Conservation (phyloP, 1,140 invertebrate genomes). For the Brachionus sp. region DNA sequence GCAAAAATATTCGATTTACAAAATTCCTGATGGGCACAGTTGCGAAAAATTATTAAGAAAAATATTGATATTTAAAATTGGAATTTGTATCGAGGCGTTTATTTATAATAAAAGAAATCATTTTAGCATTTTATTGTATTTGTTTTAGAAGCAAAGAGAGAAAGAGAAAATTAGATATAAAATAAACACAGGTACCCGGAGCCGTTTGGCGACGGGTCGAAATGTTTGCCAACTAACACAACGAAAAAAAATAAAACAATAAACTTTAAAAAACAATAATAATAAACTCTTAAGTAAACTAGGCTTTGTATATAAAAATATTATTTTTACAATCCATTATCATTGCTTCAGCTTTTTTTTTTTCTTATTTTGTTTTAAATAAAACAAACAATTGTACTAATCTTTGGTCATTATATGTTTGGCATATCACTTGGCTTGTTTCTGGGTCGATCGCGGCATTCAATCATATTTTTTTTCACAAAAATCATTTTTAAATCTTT, state of each 20-base stretch:
- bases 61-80: not conserved
- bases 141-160: not conserved
- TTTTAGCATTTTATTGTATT: not conserved
- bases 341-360: not conserved
- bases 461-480: too few relatives aligned
- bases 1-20: not conserved
- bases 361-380: too few relatives aligned
- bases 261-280: not conserved
- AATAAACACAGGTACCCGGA: not conserved
- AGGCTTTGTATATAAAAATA: not conserved
- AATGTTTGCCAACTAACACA: not conserved
- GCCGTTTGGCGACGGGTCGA: not conserved
- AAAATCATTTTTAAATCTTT: too few relatives aligned
- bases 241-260: not conserved
- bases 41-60: not conserved
- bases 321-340: not conserved
- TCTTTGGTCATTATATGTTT: not conserved
- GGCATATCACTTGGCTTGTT: not conserved
- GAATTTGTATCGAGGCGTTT: not conserved
- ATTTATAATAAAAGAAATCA: not conserved
- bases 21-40: not conserved
- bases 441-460: too few relatives aligned
- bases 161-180: too few relatives aligned
- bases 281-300: not conserved
- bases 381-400: not conserved